Conservation (phyloP, 2,113 vertebrate species). For the Melanostigma gelatinosum region DNA sequence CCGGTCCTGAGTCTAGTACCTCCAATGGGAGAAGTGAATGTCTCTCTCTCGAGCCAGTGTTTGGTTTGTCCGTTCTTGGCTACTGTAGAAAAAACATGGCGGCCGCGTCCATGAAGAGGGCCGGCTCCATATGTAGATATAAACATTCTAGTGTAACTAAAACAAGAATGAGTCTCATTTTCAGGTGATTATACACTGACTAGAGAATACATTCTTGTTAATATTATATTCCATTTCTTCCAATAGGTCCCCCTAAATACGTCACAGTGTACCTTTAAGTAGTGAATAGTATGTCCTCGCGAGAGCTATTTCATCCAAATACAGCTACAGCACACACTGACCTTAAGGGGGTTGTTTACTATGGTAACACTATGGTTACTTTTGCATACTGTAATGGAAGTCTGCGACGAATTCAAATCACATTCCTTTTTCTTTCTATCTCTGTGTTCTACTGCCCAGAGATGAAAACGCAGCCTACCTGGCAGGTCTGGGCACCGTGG, state of each 20-base stretch:
- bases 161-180: neutral
- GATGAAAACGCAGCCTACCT: slow-evolving; percentile 87
- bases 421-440: neutral
- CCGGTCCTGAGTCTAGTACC: neutral
- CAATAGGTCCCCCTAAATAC: too few relatives aligned
- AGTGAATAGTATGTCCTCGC: too few relatives aligned
- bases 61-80: neutral
- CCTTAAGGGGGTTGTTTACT: neutral
- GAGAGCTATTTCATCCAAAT: too few relatives aligned
- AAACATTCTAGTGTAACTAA: neutral
- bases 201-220: neutral
- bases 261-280: too few relatives aligned
- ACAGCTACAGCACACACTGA: too few relatives aligned
- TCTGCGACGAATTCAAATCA: neutral
- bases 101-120: neutral
- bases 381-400: neutral
- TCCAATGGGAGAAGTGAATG: neutral
- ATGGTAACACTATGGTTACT: neutral
- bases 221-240: too few relatives aligned
- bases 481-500: slow-evolving; percentile 90
- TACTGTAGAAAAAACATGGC: neutral
- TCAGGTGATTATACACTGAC: neutral
- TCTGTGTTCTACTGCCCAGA: slow-evolving; percentile 69
- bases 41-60: neutral
- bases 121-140: neutral